Conservation (phyloP, 2,113 vertebrate species). For the Polypterus senegalus region DNA sequence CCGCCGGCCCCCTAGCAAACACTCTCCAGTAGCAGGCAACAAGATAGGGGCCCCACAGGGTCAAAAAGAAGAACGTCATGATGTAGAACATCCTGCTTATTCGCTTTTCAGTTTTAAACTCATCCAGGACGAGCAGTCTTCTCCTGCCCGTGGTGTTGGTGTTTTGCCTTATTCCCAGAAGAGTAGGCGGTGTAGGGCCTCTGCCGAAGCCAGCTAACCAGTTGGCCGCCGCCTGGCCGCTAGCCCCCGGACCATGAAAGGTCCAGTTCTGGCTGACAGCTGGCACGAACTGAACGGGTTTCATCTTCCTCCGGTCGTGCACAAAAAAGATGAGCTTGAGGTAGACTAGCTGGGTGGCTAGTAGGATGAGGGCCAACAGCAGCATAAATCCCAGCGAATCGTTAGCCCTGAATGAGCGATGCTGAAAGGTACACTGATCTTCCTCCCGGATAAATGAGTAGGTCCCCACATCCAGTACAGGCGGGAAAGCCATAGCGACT, state of each 20-base stretch:
- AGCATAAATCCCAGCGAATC: constrained; percentile 99
- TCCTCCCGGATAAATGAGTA: constrained; percentile 97
- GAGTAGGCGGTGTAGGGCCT: constrained; percentile 93
- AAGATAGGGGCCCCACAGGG: constrained; percentile 95
- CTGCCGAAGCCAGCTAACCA: constrained; percentile 97
- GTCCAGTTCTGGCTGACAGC: constrained; percentile 99
- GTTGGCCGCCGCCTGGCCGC: constrained; percentile 94
- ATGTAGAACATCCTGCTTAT: constrained; percentile 99
- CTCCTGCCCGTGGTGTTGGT: constrained; percentile 87
- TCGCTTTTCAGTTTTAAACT: constrained; percentile 98
- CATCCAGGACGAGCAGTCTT: constrained; percentile 91
- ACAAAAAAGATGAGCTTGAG: constrained; percentile 99
- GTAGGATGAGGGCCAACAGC: constrained; percentile 92
- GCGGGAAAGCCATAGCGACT: constrained; percentile 97
- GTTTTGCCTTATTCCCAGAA: constrained; percentile 94
- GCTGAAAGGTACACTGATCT: constrained; percentile 98
- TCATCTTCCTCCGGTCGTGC: constrained; percentile 97
- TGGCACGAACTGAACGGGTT: constrained; percentile 97
- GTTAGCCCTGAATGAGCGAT: constrained; percentile 95
- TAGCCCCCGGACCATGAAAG: constrained; percentile 94
- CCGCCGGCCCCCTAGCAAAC: constrained; percentile 85
- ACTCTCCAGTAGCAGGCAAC: constrained; percentile 98
- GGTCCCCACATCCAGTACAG: constrained; percentile 93
- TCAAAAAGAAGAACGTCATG: constrained; percentile 98
- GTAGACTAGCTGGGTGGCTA: constrained; percentile 99